Base-by-base conservation (phyloP, 2,888 invertebrate genomes). In the Netelia melanura region DNA sequence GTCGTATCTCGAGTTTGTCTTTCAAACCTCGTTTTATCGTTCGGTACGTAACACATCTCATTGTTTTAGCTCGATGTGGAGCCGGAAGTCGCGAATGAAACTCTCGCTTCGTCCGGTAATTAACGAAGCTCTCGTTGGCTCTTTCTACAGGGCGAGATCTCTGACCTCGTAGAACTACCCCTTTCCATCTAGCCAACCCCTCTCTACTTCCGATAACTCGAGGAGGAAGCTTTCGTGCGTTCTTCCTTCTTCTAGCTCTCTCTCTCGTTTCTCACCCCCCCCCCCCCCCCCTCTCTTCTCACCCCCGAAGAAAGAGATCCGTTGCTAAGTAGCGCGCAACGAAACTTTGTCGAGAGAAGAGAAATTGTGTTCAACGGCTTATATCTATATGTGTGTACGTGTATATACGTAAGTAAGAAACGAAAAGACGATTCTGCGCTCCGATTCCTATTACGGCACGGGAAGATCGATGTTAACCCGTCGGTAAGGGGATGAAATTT, bases 41-140 rank as follows among this genome's bases (percentile, higher is more conserved):
- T 81, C 70, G 62, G 30, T 52, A 44, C 44, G 65, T 2, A 67
- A 68, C 61, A 75, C 68, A 84, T 80, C 43, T 62, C 75, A 76
- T 81, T 72, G 84, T 72, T 81, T 81, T 58, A 65, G 44, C 70
- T 25, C 23, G 68, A 23, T 10, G 10, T 25, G 25, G 58, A 79
- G 75, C 68, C 74, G 84, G 56, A 86, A 87, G 87, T 90, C 87
- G 86, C 86, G 83, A 86, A 88, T 76, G 70, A 81, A 81, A 75
- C 83, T 79, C 79, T 71, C 78, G 25, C 79, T 61, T 81, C 52
- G 70, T 14, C 54, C 71, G 65, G 83, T 88, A 88, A 89, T 88
- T 87, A 86, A 78, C 75, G 48, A 82, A 79, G 64, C 80, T 65
- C 52, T 81, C 56, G 30, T 65, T 62, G 58, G 48, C 43, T 62